phyloP scores from a whole-genome alignment of 2,888 invertebrate species.

The Rhingia rostrata region DNA sequence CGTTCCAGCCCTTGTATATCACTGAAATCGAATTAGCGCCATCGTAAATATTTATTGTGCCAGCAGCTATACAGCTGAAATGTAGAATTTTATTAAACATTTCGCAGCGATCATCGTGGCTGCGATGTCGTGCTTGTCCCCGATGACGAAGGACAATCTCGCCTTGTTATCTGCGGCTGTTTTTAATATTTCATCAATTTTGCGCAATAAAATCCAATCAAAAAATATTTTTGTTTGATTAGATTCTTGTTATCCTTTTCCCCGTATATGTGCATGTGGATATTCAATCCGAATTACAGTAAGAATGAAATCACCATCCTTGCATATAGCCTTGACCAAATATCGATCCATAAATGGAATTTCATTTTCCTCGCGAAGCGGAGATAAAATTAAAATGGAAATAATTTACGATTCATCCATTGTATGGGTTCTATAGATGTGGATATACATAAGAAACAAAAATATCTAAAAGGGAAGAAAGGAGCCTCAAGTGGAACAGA shows the following conservation, averaged over 20 bases:
- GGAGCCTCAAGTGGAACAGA: slow-evolving; percentile 46
- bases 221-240: slow-evolving; percentile 32
- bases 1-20: slow-evolving; percentile 16
- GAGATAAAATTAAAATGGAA: slow-evolving; percentile 19
- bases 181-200: slow-evolving; percentile 52
- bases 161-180: slow-evolving; percentile 1
- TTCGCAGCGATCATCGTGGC: not conserved
- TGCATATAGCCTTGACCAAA: slow-evolving; percentile 31
- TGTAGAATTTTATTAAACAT: slow-evolving; percentile 53
- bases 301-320: slow-evolving; percentile 12
- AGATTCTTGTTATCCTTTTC: no score
- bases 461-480: slow-evolving; percentile 5
- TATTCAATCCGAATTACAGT: slow-evolving; percentile 18
- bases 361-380: not conserved
- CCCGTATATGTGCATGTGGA: not conserved
- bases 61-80: slow-evolving; percentile 38
- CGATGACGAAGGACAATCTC: not conserved
- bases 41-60: slow-evolving; percentile 57
- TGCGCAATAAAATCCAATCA: slow-evolving; percentile 38
- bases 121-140: not conserved
- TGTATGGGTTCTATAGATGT: not conserved
- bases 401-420: slow-evolving; percentile 31
- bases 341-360: slow-evolving; percentile 39
- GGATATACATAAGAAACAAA: not conserved
- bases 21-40: slow-evolving; percentile 55